Evolutionary conservation across 2,113 vertebrate species (phyloP).

Genomic region (Chaenocephalus aceratus): DNA sequence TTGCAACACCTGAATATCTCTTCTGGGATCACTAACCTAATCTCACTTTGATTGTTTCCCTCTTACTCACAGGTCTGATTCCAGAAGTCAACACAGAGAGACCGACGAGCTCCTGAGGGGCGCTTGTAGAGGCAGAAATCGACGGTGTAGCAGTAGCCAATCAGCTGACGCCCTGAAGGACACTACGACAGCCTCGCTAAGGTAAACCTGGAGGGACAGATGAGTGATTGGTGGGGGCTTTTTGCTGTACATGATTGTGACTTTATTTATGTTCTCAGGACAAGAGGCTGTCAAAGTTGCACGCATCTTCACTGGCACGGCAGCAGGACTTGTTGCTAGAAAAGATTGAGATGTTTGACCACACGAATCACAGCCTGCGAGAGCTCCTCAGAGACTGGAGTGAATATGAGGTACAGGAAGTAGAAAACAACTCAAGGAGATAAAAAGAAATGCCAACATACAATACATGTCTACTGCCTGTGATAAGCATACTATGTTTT

Average conservation of each 20-base stretch:
- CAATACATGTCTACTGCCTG: neutral
- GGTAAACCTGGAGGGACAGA: constrained; percentile 63
- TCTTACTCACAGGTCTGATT: constrained; percentile 59
- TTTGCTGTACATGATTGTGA: neutral
- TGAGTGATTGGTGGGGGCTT: neutral
- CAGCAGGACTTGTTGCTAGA: constrained; percentile 91
- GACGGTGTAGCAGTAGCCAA: constrained; percentile 90
- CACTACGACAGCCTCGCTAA: constrained; percentile 81
- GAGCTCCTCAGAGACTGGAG: constrained; percentile 89
- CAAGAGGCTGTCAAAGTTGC: constrained; percentile 84
- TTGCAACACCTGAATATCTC: neutral
- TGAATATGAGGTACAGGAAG: constrained; percentile 82
- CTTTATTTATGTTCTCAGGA: constrained; percentile 79
- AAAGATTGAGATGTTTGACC: constrained; percentile 90
- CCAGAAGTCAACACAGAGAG: constrained; percentile 81
- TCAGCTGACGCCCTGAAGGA: constrained; percentile 89
- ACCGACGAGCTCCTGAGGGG: constrained; percentile 87
- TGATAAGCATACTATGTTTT: neutral
- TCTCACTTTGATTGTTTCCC: neutral
- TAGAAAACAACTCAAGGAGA: neutral
- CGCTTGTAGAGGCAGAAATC: constrained; percentile 90
- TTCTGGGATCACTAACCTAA: neutral
- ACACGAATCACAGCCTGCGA: constrained; percentile 88
- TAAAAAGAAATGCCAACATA: neutral
- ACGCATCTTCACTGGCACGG: constrained; percentile 83